These are phyloP conservation scores for Tympanoctomys barrerae DNA, from an alignment of 2,797 vertebrate genomes.

Conservation along the genomic window DNA sequence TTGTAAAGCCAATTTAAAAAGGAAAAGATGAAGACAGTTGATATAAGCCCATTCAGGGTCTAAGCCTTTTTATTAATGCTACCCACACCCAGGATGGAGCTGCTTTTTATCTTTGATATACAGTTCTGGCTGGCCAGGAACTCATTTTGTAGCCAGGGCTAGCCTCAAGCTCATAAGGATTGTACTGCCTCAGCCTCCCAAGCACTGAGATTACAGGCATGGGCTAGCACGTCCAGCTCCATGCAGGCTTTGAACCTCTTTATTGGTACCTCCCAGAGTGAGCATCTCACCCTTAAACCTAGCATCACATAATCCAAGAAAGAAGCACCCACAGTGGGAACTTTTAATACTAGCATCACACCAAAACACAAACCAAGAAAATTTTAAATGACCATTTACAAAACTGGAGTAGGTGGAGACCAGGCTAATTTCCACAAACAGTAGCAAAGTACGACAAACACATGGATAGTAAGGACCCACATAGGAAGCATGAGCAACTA, in stretches of 20 bases:
- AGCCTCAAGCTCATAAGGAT: too few species aligned
- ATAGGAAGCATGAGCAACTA: background rate
- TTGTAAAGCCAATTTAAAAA: background rate
- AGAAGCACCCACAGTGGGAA: background rate
- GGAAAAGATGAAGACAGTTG: background rate
- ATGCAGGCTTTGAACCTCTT: background rate
- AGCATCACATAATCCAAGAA: background rate
- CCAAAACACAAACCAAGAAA: background rate
- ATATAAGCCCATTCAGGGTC: background rate
- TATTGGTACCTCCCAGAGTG: background rate
- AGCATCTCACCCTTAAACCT: background rate
- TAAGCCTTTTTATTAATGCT: background rate
- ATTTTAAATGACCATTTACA: background rate
- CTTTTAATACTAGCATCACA: background rate
- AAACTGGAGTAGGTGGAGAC: background rate
- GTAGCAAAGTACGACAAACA: background rate
- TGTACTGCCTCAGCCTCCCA: too few species aligned
- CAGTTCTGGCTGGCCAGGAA: too few species aligned
- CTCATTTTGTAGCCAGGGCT: too few species aligned
- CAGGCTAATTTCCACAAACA: background rate
- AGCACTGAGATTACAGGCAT: too few species aligned
- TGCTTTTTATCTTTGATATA: too few species aligned
- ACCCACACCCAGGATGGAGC: background rate
- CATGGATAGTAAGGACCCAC: background rate
- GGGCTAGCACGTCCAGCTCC: background rate